Conservation (phyloP, 2,113 vertebrate genomes). For the Brachyistius frenatus region DNA sequence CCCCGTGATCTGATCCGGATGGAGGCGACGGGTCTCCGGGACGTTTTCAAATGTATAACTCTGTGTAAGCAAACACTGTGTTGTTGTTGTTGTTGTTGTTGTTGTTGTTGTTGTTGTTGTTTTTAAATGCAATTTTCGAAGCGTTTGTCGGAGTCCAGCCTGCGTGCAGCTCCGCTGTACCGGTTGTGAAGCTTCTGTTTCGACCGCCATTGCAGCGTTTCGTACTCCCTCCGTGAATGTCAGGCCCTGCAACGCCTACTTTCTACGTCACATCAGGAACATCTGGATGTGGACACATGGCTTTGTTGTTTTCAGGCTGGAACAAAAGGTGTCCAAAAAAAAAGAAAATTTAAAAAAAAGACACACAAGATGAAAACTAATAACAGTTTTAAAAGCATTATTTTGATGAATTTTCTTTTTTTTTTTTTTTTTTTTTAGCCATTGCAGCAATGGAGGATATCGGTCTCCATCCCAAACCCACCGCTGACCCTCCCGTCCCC, state of each 20-base stretch:
- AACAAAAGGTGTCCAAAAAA: too few relatives aligned
- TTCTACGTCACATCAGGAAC: not conserved
- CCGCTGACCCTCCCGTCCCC: constrained; percentile 22
- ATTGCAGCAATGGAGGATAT: constrained; percentile 62
- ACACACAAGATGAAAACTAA: too few relatives aligned
- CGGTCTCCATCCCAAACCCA: constrained; percentile 44
- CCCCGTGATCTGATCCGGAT: constrained; percentile 21
- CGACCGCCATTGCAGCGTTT: too few relatives aligned
- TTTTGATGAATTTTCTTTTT: too few relatives aligned
- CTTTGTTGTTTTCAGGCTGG: not conserved
- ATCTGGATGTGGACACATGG: constrained; percentile 29
- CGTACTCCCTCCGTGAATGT: too few relatives aligned
- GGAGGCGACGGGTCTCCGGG: constrained; percentile 53
- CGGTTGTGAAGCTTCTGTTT: too few relatives aligned
- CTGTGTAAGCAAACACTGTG: constrained; percentile 28
- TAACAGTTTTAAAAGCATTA: too few relatives aligned
- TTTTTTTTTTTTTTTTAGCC: constrained; percentile 19
- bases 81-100: too few relatives aligned
- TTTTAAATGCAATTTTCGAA: too few relatives aligned
- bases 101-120: too few relatives aligned
- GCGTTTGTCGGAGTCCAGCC: not conserved
- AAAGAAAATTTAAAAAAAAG: too few relatives aligned
- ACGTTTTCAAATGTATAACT: constrained; percentile 60
- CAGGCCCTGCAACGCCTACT: constrained; percentile 6
- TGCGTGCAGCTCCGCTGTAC: not conserved